These are phyloP conservation scores for Leucophenga maculata DNA, from an alignment of 2,888 invertebrate species.

Conservation along the genomic window DNA sequence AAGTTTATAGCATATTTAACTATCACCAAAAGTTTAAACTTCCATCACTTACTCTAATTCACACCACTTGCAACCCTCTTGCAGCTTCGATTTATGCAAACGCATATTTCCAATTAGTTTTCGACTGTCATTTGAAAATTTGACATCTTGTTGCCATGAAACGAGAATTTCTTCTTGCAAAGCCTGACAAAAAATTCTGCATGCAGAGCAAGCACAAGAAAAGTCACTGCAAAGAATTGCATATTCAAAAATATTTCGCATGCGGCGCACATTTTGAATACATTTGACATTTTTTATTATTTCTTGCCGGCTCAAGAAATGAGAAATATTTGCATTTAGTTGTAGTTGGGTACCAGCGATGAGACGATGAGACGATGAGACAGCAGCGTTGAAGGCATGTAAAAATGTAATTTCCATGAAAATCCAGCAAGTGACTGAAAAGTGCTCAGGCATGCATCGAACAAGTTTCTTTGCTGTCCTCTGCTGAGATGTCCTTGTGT, in stretches of 20 bases:
- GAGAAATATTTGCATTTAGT: constrained; percentile 67
- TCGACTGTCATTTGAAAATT: too few relatives aligned
- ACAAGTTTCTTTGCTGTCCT: too few relatives aligned
- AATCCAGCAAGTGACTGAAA: constrained; percentile 36
- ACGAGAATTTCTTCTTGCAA: too few relatives aligned
- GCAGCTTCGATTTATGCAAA: too few relatives aligned
- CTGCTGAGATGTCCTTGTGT: neutral
- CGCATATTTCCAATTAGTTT: too few relatives aligned
- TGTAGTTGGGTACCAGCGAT: constrained; percentile 64
- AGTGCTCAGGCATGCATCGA: constrained; percentile 9
- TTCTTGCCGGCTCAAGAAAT: constrained; percentile 40
- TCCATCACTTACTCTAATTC: too few relatives aligned
- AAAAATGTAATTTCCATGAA: constrained; percentile 66
- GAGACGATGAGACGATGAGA: constrained; percentile 9
- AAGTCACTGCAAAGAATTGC: constrained; percentile 1
- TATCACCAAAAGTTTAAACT: too few relatives aligned
- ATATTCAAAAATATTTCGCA: constrained; percentile 65
- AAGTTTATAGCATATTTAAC: too few relatives aligned
- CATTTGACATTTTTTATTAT: constrained; percentile 59
- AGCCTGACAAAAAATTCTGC: too few relatives aligned
- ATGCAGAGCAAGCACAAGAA: neutral
- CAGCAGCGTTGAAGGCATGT: constrained; percentile 46
- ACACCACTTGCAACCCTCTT: too few relatives aligned
- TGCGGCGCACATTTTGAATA: constrained; percentile 65
- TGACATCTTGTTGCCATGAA: too few relatives aligned